These are phyloP conservation scores for Steinernema feltiae DNA, from an alignment of 1,140 invertebrate genomes.

Conservation along the genomic window DNA sequence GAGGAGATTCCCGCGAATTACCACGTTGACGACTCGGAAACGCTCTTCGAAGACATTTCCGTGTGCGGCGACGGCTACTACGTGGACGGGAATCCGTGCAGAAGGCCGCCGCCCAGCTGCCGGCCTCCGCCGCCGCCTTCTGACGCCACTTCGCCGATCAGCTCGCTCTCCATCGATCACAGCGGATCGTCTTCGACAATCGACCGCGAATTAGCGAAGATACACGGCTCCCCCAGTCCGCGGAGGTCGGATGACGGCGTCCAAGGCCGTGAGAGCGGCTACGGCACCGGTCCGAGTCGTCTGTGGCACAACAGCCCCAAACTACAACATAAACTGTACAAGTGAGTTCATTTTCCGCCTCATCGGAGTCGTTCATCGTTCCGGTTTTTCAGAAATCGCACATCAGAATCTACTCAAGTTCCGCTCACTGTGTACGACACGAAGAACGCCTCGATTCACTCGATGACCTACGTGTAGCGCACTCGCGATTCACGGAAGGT, in stretches of 20 bases:
- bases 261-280: slow-evolving; percentile 2
- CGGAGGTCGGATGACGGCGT: background rate
- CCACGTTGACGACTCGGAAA: background rate
- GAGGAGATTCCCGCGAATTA: background rate
- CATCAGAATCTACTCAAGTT: background rate
- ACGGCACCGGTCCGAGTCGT: slow-evolving; percentile 1
- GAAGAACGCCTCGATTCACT: slow-evolving; percentile 1
- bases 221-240: background rate
- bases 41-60: slow-evolving; percentile 9
- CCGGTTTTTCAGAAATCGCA: background rate
- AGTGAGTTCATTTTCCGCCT: background rate
- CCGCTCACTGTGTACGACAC: background rate
- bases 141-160: background rate
- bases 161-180: background rate
- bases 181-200: background rate
- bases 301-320: slow-evolving; percentile 1
- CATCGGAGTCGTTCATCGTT: background rate
- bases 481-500: background rate
- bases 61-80: background rate
- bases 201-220: background rate
- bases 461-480: slow-evolving; percentile 9
- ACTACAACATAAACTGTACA: background rate
- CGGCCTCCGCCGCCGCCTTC: background rate
- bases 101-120: background rate
- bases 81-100: background rate